phyloP scores from a whole-genome alignment of 92 coral and sea anemone species.

The Diadumene lineata region DNA sequence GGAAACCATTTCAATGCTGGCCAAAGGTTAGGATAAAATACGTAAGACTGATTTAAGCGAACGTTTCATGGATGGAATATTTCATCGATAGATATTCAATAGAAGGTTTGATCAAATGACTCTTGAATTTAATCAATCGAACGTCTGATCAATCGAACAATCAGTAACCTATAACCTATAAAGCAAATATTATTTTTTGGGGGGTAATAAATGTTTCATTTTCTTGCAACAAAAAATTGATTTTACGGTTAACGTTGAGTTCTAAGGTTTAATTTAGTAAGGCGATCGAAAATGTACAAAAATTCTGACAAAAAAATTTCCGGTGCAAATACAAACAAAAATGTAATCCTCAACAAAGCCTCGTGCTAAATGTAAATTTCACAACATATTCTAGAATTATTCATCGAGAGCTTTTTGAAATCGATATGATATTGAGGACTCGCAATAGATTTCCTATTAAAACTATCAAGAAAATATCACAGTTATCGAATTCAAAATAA shows the following conservation, averaged over 20 bases:
- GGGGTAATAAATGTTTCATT: background rate
- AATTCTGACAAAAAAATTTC: background rate
- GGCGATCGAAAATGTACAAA: background rate
- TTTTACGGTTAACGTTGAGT: no score
- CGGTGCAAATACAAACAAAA: conserved; percentile 12
- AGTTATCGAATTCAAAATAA: background rate
- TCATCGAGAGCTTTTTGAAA: conserved; percentile 1
- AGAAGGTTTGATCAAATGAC: background rate
- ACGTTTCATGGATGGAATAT: background rate
- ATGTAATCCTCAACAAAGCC: background rate
- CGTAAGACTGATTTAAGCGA: no score
- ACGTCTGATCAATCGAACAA: background rate
- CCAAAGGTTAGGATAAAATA: no score
- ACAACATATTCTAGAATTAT: conserved; percentile 1
- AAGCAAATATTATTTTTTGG: background rate
- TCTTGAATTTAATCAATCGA: background rate
- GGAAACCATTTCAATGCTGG: no score
- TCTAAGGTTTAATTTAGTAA: no score
- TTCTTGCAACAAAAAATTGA: no score
- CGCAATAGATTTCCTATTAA: background rate
- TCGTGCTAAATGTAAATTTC: conserved; percentile 5
- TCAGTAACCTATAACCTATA: background rate
- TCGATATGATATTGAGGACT: conserved; percentile 1
- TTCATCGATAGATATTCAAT: background rate
- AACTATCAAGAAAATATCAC: background rate